phyloP scores from a whole-genome alignment of 1,140 invertebrate genomes.

The Drosophila hydei region DNA sequence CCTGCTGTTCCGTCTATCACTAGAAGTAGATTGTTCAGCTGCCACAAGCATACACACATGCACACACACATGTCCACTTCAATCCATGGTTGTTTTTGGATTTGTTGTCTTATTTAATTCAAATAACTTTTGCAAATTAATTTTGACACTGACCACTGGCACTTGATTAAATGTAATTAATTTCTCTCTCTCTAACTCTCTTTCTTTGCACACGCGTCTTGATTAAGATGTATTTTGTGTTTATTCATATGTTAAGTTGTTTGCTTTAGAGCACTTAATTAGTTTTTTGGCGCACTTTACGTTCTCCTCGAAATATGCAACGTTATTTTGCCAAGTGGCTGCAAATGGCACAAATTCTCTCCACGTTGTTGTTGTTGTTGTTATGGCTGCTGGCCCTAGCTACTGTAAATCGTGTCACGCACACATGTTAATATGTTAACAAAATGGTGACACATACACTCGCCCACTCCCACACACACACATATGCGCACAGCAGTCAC shows the following conservation, averaged over 20 bases:
- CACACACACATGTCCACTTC: constrained; percentile 9
- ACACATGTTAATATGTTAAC: constrained; percentile 61
- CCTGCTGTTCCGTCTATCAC: constrained; percentile 58
- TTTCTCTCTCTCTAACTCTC: constrained; percentile 34
- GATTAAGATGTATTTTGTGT: constrained; percentile 13
- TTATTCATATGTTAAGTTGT: constrained; percentile 7
- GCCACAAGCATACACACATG: constrained; percentile 40
- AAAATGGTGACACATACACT: constrained; percentile 49
- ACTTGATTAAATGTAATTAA: constrained; percentile 76
- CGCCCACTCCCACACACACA: constrained; percentile 29
- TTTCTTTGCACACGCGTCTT: neutral
- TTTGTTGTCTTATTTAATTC: constrained; percentile 23
- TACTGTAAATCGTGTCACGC: constrained; percentile 61
- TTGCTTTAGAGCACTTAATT: constrained; percentile 29
- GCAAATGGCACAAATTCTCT: constrained; percentile 39
- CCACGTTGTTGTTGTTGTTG: constrained; percentile 31
- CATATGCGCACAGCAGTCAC: constrained; percentile 3
- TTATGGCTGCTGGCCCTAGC: constrained; percentile 30
- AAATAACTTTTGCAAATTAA: constrained; percentile 63
- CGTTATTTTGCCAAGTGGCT: constrained; percentile 53
- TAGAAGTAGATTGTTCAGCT: constrained; percentile 33
- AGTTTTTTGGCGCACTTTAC: constrained; percentile 28
- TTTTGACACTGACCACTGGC: constrained; percentile 65
- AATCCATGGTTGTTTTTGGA: constrained; percentile 8
- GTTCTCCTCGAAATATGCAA: constrained; percentile 45